Percentiles rank a stretch among this genome's conserved stretches.
phyloP scores from a whole-genome alignment of 1,140 invertebrate genomes.

The Ptiloglossa arizonensis region DNA sequence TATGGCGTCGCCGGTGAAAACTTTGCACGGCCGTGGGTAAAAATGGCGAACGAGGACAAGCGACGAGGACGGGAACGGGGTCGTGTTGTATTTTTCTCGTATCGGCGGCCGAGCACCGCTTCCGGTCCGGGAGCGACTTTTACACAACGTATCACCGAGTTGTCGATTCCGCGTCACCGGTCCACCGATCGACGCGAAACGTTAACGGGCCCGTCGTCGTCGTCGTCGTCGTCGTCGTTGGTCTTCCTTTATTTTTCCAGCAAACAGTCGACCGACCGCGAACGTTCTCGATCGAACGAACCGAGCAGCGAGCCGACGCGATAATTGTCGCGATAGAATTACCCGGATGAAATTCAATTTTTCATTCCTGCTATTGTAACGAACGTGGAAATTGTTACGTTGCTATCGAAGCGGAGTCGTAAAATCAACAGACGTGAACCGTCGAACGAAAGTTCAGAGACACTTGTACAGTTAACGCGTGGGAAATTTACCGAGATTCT shows the following conservation, averaged over 20 bases:
- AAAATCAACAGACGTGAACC: too few species aligned
- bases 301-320: too few species aligned
- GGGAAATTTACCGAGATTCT: too few species aligned
- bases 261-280: not conserved
- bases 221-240: too few species aligned
- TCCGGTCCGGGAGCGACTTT: not conserved
- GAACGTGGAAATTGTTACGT: too few species aligned
- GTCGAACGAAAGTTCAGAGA: too few species aligned
- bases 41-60: slow-evolving; percentile 20
- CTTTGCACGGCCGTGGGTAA: slow-evolving; percentile 48
- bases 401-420: too few species aligned
- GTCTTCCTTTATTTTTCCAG: not conserved
- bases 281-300: not conserved
- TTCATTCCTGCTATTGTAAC: not conserved
- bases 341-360: slow-evolving; percentile 3
- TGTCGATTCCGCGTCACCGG: slow-evolving; percentile 7
- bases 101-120: not conserved
- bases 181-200: not conserved
- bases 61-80: slow-evolving; percentile 7
- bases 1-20: slow-evolving; percentile 39
- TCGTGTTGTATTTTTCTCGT: slow-evolving; percentile 41
- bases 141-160: slow-evolving; percentile 26
- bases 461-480: too few species aligned
- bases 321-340: not conserved
- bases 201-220: not conserved